These are phyloP conservation scores for Bradypodion pumilum DNA, from an alignment of 2,797 vertebrate species.

Conservation along the genomic window DNA sequence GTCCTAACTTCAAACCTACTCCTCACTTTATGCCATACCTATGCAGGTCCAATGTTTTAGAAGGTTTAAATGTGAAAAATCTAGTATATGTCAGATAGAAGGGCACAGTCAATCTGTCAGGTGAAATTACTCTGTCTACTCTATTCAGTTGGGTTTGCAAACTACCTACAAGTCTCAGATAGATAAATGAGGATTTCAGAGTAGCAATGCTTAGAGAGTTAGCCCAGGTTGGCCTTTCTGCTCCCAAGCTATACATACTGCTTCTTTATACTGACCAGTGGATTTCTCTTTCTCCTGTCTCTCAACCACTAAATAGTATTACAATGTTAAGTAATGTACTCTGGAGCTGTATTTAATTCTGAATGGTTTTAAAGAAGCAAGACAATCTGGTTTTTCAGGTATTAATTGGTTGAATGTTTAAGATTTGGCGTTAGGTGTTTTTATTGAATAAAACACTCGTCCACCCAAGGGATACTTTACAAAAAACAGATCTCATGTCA, in stretches of 20 bases:
- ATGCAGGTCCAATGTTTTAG: not conserved
- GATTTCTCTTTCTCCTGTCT: not conserved
- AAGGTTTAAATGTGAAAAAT: not conserved
- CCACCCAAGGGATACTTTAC: not conserved
- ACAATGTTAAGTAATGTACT: not conserved
- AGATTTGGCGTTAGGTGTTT: not conserved
- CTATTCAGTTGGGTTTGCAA: not conserved
- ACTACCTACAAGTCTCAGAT: not conserved
- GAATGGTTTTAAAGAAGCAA: not conserved
- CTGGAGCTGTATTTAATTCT: not conserved
- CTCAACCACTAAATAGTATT: not conserved
- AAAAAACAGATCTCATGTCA: not conserved
- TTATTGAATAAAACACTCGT: not conserved
- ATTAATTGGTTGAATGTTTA: constrained; percentile 16
- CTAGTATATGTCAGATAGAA: not conserved
- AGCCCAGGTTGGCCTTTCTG: not conserved
- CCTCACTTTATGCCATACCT: not conserved
- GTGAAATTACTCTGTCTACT: not conserved
- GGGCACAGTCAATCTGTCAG: not conserved
- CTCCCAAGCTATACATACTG: not conserved
- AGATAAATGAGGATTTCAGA: not conserved
- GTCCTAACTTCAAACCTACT: too few species aligned
- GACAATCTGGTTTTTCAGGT: not conserved
- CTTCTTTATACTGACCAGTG: not conserved
- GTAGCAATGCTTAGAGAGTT: not conserved